phyloP scores from a whole-genome alignment of 2,113 vertebrate species.

The Jaculus jaculus region DNA sequence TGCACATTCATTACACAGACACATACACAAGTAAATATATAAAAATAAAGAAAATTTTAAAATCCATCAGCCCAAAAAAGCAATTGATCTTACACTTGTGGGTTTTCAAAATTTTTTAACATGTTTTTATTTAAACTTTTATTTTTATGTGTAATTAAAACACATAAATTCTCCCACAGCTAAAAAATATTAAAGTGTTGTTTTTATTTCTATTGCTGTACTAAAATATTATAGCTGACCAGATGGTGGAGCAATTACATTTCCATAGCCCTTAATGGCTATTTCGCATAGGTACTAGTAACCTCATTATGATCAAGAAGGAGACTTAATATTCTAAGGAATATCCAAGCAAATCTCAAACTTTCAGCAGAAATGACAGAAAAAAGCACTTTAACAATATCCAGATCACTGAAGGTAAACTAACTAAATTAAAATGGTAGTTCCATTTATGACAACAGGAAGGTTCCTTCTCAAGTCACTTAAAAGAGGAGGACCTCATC shows the following conservation, averaged over 20 bases:
- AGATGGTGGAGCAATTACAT: slow-evolving; percentile 90
- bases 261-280: slow-evolving; percentile 83
- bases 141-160: slow-evolving; percentile 44
- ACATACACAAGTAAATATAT: too few species aligned
- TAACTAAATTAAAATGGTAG: slow-evolving; percentile 60
- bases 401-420: slow-evolving; percentile 2
- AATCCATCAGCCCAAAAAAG: neutral
- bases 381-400: slow-evolving; percentile 54
- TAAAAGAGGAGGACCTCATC: neutral
- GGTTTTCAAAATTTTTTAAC: neutral
- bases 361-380: slow-evolving; percentile 52
- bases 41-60: neutral
- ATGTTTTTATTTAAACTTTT: neutral
- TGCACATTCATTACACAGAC: too few species aligned
- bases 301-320: slow-evolving; percentile 80
- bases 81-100: slow-evolving; percentile 37
- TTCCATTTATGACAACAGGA: slow-evolving; percentile 54
- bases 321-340: slow-evolving; percentile 66
- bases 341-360: slow-evolving; percentile 64
- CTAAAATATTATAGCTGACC: slow-evolving; percentile 88
- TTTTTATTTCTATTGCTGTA: slow-evolving; percentile 75
- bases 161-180: slow-evolving; percentile 34
- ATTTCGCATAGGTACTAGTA: slow-evolving; percentile 80
- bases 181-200: slow-evolving; percentile 44
- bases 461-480: neutral